These are phyloP conservation scores for Schizopygopsis malacanthus DNA, from an alignment of 2,797 vertebrate species.

Conservation along the genomic window DNA sequence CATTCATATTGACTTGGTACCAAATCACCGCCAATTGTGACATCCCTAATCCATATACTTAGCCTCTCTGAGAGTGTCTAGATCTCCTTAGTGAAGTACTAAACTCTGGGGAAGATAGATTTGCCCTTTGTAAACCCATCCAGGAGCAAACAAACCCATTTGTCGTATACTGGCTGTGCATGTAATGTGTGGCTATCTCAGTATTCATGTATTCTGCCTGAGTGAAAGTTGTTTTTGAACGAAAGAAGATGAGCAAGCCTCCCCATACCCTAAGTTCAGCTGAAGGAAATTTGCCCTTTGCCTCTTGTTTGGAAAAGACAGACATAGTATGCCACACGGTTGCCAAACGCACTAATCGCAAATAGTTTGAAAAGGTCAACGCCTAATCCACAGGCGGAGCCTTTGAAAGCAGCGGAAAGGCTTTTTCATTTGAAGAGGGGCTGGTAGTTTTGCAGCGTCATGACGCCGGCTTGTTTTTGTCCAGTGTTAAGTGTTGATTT, in stretches of 20 bases:
- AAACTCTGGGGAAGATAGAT: constrained; percentile 22
- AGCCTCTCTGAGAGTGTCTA: neutral
- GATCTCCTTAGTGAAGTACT: constrained; percentile 35
- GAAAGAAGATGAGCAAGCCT: constrained; percentile 32
- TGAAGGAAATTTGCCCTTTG: constrained; percentile 63
- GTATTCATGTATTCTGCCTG: constrained; percentile 45
- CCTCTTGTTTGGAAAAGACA: constrained; percentile 62
- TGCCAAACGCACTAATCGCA: constrained; percentile 53
- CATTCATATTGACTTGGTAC: neutral
- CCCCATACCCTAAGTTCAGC: constrained; percentile 33
- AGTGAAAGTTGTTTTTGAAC: constrained; percentile 51
- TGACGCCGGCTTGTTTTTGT: constrained; percentile 41
- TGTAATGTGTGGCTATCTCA: constrained; percentile 35
- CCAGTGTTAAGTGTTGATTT: constrained; percentile 36
- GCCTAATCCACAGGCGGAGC: constrained; percentile 46
- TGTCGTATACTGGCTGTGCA: constrained; percentile 7
- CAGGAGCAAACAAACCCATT: constrained; percentile 25
- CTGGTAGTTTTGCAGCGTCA: constrained; percentile 20
- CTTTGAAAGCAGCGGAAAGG: constrained; percentile 46
- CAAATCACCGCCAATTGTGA: neutral
- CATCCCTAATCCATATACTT: neutral
- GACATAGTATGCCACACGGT: constrained; percentile 50
- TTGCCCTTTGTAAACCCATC: constrained; percentile 37
- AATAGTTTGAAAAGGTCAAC: constrained; percentile 65
- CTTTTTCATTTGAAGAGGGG: constrained; percentile 42